phyloP scores from a whole-genome alignment of 2,797 vertebrate species.

The Oceanodroma leucorhoa region DNA sequence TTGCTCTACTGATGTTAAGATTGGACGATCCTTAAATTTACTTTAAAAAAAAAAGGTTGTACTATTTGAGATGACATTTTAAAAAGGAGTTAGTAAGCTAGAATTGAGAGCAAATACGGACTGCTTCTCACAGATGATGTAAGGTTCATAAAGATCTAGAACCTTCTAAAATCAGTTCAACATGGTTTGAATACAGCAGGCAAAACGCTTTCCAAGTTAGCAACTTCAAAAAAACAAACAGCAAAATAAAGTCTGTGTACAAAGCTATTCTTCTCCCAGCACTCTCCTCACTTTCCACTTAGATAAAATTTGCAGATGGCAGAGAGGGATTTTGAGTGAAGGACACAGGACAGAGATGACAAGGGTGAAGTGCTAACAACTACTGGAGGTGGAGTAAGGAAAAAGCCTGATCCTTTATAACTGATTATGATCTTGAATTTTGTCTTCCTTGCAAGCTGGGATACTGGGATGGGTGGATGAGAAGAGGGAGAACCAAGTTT shows the following conservation, averaged over 20 bases:
- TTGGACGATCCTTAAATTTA: neutral
- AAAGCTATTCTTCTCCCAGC: neutral
- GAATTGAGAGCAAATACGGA: neutral
- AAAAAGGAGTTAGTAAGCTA: neutral
- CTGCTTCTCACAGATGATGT: neutral
- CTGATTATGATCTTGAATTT: neutral
- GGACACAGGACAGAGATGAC: neutral
- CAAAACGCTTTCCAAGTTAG: neutral
- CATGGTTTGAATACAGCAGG: neutral
- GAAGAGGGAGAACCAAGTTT: neutral
- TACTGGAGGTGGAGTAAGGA: neutral
- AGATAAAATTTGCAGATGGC: neutral
- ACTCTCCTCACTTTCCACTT: neutral
- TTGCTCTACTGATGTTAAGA: neutral
- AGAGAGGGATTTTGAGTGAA: neutral
- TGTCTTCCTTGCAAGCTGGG: neutral
- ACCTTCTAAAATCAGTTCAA: neutral
- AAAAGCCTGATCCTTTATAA: neutral
- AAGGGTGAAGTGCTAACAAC: neutral
- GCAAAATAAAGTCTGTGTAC: accelerated
- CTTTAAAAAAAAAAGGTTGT: neutral
- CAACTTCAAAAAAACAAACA: neutral
- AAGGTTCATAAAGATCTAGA: neutral
- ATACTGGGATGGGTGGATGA: neutral
- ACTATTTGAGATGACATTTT: neutral